Conservation (phyloP, 2,113 vertebrate species). For the Rhinolophus sinicus region DNA sequence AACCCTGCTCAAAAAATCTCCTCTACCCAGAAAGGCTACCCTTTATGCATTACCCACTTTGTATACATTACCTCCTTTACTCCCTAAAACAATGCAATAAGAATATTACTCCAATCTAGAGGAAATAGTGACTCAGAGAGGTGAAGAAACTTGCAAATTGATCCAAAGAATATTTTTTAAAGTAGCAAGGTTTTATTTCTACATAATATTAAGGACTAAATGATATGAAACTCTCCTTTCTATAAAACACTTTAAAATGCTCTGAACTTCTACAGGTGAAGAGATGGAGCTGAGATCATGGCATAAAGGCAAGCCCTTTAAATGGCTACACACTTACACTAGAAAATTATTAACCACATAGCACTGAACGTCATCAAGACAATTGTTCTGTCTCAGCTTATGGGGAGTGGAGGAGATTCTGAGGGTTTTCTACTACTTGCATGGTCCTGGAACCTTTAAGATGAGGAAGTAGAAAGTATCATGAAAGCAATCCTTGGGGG, state of each 20-base stretch:
- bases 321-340: neutral
- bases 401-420: neutral
- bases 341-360: neutral
- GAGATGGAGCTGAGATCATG: neutral
- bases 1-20: neutral
- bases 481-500: neutral
- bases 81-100: neutral
- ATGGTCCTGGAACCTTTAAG: neutral
- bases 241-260: neutral
- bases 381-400: neutral
- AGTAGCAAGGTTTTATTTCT: neutral
- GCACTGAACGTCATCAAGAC: neutral
- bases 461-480: neutral
- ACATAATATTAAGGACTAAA: neutral
- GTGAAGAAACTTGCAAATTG: neutral
- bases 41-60: neutral
- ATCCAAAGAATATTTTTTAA: neutral
- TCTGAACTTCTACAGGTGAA: neutral
- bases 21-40: neutral
- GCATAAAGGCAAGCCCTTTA: neutral
- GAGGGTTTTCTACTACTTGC: neutral
- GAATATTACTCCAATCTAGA: neutral
- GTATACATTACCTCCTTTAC: neutral
- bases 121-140: neutral
- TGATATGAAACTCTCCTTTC: neutral